Base-by-base conservation (phyloP, 2,113 vertebrate genomes). In the Menidia beryllina region DNA sequence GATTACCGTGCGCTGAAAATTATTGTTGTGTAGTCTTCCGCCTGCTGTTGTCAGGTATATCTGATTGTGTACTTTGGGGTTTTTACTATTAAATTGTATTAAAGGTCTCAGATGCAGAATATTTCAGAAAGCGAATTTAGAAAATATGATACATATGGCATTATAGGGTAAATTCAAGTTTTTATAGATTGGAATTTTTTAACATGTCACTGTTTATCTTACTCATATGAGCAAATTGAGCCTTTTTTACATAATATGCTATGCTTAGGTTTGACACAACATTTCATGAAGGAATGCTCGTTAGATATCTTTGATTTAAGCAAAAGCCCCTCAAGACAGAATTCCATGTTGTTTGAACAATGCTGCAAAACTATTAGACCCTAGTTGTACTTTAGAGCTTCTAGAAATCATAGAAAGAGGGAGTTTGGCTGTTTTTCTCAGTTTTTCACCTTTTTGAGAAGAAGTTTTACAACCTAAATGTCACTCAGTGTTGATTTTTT, bases 301-400 rank as follows among this genome's bases (percentile, higher is more conserved):
- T 45, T 54, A 54, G 82, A 63, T 69, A 58, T 85, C 70, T 81
- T 81, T 84, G 67, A 72, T 72, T 88, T 71, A 65, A 47, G 59
- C 27, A 36, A 55, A 68, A 72, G 61, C 39, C 63, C 45, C 38
- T 60, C 26, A 81, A 90, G 69, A 83, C 81, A 82, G 85, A 64
- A 83, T 84, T 87, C 90, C 84, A 93, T 90, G 88, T 77, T 82
- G 76, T 90, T 83, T 65, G 82, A 90, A 83, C 75, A 84, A 85
- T 85, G 72, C 78, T 60, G 69, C 87, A 71, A 83, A 88, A 89
- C 66, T 74, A 85, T 68, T 70, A 78, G 39, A 53, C 83, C 68
- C 59, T 67, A 27, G 39, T 50, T 25, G 59, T 52, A 78, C 25
- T 71, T 64, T 65, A 43, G 38, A 65, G 59, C 55, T 79, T 50